Conservation (phyloP, 2,888 invertebrate species). For the Drosophila dives region DNA sequence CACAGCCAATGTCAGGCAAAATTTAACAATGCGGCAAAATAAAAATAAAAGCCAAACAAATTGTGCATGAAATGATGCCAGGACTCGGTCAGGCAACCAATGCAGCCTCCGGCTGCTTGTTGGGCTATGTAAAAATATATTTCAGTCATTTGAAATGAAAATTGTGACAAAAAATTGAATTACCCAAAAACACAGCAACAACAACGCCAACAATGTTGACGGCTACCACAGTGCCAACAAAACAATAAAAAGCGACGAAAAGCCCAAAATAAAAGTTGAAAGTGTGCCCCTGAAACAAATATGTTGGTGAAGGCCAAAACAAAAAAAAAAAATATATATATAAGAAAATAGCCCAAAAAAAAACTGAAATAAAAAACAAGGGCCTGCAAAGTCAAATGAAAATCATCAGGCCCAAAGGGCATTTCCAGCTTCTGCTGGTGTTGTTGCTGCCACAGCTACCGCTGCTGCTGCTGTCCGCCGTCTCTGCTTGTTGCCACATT, state of each 20-base stretch:
- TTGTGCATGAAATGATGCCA: slow-evolving; percentile 73
- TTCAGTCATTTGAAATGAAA: slow-evolving; percentile 69
- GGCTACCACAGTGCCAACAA: slow-evolving; percentile 72
- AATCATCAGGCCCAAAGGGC: slow-evolving; percentile 63
- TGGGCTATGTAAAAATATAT: slow-evolving; percentile 36
- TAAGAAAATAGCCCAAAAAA: slow-evolving; percentile 1
- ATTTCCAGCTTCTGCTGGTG: slow-evolving; percentile 25
- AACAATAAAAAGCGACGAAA: slow-evolving; percentile 65
- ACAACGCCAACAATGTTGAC: slow-evolving; percentile 32
- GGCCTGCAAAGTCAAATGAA: slow-evolving; percentile 74
- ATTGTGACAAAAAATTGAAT: slow-evolving; percentile 77
- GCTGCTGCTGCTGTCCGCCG: slow-evolving; percentile 3
- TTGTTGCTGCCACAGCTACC: neutral
- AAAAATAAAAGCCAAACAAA: slow-evolving; percentile 76
- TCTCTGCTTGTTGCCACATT: slow-evolving; percentile 70
- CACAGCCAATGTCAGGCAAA: slow-evolving; percentile 49
- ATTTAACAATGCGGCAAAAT: slow-evolving; percentile 77
- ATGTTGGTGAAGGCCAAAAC: slow-evolving; percentile 43
- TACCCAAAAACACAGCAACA: slow-evolving; percentile 54
- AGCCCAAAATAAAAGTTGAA: slow-evolving; percentile 62
- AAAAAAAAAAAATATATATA: slow-evolving; percentile 13
- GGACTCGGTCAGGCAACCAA: slow-evolving; percentile 26
- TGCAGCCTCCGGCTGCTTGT: slow-evolving; percentile 32
- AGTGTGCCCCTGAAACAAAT: slow-evolving; percentile 47
- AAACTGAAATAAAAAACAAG: slow-evolving; percentile 27